These are phyloP conservation scores for Rhinichthys klamathensis DNA, from an alignment of 2,113 vertebrate genomes.

Conservation along the genomic window DNA sequence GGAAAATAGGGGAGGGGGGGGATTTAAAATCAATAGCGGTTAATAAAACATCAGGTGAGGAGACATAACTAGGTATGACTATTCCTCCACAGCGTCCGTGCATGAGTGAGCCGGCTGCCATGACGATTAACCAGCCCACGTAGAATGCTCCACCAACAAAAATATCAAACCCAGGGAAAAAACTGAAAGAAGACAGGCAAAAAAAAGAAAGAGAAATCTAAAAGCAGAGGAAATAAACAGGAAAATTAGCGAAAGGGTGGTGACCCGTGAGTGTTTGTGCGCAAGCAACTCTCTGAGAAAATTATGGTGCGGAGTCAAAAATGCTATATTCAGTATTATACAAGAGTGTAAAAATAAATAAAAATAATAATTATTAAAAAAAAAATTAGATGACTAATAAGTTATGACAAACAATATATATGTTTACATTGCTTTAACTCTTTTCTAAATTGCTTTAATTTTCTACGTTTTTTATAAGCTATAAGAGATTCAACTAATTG, in stretches of 20 bases:
- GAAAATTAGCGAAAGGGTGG: slow-evolving; percentile 59
- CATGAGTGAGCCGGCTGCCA: slow-evolving; percentile 89
- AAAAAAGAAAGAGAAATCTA: slow-evolving; percentile 60
- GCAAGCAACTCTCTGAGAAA: not conserved
- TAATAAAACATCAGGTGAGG: slow-evolving; percentile 99
- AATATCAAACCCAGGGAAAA: slow-evolving; percentile 73
- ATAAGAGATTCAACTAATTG: too few species aligned
- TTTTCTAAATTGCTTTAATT: too few species aligned
- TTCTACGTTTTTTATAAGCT: too few species aligned
- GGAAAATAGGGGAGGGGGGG: slow-evolving; percentile 38
- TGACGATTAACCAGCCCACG: slow-evolving; percentile 84
- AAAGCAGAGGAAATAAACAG: slow-evolving; percentile 64
- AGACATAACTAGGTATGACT: slow-evolving; percentile 96
- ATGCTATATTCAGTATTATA: not conserved
- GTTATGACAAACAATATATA: too few species aligned
- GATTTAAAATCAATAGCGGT: slow-evolving; percentile 94
- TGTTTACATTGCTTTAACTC: too few species aligned
- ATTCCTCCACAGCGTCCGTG: slow-evolving; percentile 84
- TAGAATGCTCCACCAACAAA: slow-evolving; percentile 79
- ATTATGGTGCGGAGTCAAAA: slow-evolving; percentile 35
- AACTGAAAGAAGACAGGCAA: slow-evolving; percentile 47
- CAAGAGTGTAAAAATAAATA: not conserved
- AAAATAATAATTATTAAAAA: too few species aligned
- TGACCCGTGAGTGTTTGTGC: slow-evolving; percentile 27
- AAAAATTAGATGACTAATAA: too few species aligned